Percentiles rank a stretch among this genome's conserved stretches.
phyloP scores from a whole-genome alignment of 1,140 invertebrate genomes.

The Magallana angulata region DNA sequence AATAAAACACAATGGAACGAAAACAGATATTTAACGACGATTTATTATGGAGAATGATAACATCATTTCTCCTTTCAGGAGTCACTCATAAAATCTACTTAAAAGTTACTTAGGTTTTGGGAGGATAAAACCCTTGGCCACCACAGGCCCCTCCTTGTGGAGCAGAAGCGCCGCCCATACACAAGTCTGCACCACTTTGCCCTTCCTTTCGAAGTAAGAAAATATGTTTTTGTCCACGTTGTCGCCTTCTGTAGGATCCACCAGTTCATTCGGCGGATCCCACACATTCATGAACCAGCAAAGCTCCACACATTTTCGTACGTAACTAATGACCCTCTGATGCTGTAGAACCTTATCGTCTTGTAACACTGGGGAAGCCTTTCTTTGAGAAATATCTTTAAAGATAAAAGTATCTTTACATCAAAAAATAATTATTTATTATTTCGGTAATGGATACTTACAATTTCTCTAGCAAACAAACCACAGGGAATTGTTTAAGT shows the following conservation, averaged over 20 bases:
- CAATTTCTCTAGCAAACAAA: no score
- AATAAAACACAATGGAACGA: no score
- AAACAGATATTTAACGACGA: no score
- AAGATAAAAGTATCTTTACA: no score
- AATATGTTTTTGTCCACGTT: neutral
- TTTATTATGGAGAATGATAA: no score
- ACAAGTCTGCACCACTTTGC: slow-evolving; percentile 6
- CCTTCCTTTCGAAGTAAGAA: slow-evolving; percentile 21
- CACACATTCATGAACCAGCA: no score
- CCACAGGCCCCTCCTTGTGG: neutral
- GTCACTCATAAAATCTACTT: no score
- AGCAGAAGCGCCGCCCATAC: neutral
- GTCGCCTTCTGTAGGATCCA: neutral
- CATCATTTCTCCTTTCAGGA: no score
- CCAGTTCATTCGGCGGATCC: slow-evolving; percentile 25
- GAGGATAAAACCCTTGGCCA: slow-evolving; percentile 12
- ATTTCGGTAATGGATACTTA: no score
- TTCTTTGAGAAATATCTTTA: slow-evolving; percentile 11
- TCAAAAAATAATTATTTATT: neutral
- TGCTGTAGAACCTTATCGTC: neutral
- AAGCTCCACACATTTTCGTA: slow-evolving; percentile 2
- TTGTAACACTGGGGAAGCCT: neutral
- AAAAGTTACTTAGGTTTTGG: no score
- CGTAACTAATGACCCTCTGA: neutral
- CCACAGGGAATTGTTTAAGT: no score